Evolutionary conservation across 2,888 invertebrate genomes (phyloP).

Genomic region (Dryocosmus kuriphilus): DNA sequence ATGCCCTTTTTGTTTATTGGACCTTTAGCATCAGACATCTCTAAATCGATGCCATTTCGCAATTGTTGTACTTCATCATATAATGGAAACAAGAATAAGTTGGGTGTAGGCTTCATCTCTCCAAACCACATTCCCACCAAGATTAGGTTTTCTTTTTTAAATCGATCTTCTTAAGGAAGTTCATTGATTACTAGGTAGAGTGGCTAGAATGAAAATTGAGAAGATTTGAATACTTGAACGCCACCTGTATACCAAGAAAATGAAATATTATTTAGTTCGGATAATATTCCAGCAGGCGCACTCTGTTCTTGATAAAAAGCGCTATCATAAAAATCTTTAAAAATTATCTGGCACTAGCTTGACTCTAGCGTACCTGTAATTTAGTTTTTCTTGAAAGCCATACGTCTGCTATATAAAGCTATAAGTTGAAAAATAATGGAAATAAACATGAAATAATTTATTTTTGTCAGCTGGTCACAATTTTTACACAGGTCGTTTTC

Average conservation of each 20-base stretch:
- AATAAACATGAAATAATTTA: too few relatives aligned
- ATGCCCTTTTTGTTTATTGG: too few relatives aligned
- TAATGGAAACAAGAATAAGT: conserved; percentile 38
- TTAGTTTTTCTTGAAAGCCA: conserved; percentile 48
- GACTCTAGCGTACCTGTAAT: conserved; percentile 50
- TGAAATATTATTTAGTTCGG: neutral
- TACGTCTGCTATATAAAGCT: conserved; percentile 5
- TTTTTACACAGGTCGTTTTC: too few relatives aligned
- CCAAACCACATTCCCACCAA: conserved; percentile 56
- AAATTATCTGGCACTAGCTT: neutral
- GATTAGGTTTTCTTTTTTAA: conserved; percentile 51
- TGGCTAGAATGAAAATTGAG: conserved; percentile 50
- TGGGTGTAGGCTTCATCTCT: conserved; percentile 45
- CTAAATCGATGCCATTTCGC: too few relatives aligned
- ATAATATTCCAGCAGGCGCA: conserved; percentile 29
- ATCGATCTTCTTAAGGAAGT: conserved; percentile 51
- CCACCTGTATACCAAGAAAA: conserved; percentile 45
- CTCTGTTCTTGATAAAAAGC: conserved; percentile 38
- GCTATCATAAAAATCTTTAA: conserved; percentile 47
- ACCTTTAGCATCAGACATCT: too few relatives aligned
- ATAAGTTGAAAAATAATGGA: too few relatives aligned
- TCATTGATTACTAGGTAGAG: conserved; percentile 56
- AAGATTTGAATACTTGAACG: conserved; percentile 51
- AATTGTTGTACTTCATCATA: too few relatives aligned
- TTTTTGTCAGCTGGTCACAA: too few relatives aligned